Evolutionary conservation across 2,888 invertebrate genomes (phyloP).

Genomic region (Nomada lathburiana): DNA sequence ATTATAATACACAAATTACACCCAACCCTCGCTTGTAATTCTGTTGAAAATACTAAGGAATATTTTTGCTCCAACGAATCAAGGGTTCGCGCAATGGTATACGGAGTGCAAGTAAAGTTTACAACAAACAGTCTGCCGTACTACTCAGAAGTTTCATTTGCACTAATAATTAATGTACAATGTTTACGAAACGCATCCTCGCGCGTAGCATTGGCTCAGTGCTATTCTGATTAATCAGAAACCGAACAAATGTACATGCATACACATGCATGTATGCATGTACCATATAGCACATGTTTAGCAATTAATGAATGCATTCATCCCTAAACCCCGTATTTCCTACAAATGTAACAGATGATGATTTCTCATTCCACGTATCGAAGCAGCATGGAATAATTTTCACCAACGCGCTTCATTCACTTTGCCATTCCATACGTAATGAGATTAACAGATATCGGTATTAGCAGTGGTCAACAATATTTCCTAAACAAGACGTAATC

Average conservation of each 20-base stretch:
- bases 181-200: background rate
- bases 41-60: no score
- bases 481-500: no score
- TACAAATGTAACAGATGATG: background rate
- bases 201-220: background rate
- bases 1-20: no score
- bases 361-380: background rate
- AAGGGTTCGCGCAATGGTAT: no score
- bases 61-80: no score
- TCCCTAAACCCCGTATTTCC: background rate
- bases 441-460: background rate
- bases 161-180: background rate
- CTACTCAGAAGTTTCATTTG: background rate
- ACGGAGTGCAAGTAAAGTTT: background rate
- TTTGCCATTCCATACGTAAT: background rate
- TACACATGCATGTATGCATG: background rate
- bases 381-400: background rate
- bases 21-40: no score
- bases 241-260: background rate
- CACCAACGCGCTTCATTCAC: background rate
- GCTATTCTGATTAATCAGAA: background rate
- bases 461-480: no score
- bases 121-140: background rate
- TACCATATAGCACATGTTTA: background rate
- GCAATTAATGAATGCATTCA: background rate